These are phyloP conservation scores for Pyrrhosoma nymphula DNA, from an alignment of 2,888 invertebrate species.

Conservation along the genomic window DNA sequence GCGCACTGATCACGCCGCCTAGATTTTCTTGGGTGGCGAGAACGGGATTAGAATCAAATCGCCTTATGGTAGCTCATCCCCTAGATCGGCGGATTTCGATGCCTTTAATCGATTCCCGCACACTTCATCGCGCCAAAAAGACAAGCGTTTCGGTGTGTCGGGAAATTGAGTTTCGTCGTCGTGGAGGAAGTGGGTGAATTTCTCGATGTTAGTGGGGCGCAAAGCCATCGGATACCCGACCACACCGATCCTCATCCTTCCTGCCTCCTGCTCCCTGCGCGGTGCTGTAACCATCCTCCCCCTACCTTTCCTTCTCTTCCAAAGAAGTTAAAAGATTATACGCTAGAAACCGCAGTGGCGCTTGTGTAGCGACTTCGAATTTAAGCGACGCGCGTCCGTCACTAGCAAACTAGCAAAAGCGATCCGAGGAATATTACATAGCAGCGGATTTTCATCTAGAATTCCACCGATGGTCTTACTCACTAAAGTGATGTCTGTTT, in stretches of 20 bases:
- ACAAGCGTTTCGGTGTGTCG: neutral
- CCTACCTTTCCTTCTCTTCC: too few relatives aligned
- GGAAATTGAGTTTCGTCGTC: neutral
- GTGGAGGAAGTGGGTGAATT: neutral
- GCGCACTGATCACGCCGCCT: too few relatives aligned
- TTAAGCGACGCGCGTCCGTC: too few relatives aligned
- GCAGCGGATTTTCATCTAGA: too few relatives aligned
- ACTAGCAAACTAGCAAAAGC: too few relatives aligned
- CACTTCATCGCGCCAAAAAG: neutral
- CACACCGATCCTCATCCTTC: neutral
- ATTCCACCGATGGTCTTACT: too few relatives aligned
- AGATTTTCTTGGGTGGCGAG: too few relatives aligned
- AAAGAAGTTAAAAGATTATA: too few relatives aligned
- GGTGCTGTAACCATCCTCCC: neutral
- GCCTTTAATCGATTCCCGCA: neutral
- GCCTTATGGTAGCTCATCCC: neutral
- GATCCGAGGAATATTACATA: too few relatives aligned
- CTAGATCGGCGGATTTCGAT: neutral
- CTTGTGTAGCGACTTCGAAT: too few relatives aligned
- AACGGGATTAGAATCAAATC: neutral
- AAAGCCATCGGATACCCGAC: neutral
- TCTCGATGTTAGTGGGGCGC: constrained; percentile 1
- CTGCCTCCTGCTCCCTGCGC: neutral
- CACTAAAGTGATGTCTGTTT: too few relatives aligned
- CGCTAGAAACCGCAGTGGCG: too few relatives aligned